These are phyloP conservation scores for Sitta carolinensis DNA, from an alignment of 2,797 vertebrate genomes.

Conservation along the genomic window DNA sequence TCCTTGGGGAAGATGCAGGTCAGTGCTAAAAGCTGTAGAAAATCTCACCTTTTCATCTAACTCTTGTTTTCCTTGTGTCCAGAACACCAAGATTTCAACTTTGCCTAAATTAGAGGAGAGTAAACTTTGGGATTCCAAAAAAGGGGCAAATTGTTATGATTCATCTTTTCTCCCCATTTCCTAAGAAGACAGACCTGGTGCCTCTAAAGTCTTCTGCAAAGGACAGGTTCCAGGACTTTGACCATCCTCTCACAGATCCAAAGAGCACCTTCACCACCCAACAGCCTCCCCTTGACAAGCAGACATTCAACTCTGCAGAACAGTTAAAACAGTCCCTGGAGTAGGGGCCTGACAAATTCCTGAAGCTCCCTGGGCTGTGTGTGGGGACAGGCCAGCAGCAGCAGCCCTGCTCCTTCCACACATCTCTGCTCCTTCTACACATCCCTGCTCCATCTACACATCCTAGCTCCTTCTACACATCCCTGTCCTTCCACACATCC, in stretches of 20 bases:
- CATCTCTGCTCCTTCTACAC: background rate
- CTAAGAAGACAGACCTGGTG: background rate
- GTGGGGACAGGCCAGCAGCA: rapidly evolving
- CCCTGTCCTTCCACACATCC: background rate
- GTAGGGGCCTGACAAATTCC: background rate
- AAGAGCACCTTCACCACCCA: background rate
- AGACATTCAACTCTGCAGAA: background rate
- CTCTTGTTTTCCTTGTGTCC: background rate
- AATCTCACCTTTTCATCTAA: background rate
- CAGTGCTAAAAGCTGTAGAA: background rate
- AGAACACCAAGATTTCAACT: background rate
- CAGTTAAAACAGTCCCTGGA: background rate
- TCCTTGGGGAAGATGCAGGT: background rate
- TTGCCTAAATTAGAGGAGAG: background rate
- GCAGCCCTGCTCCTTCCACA: background rate
- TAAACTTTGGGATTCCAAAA: background rate
- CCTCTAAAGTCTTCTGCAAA: background rate
- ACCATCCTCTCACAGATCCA: background rate
- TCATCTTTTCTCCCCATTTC: background rate
- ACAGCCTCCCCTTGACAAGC: background rate
- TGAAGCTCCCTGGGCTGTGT: background rate
- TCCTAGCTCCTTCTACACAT: background rate
- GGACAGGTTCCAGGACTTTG: background rate
- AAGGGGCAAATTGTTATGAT: background rate
- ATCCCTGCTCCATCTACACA: background rate